These are phyloP conservation scores for Caenorhabditis becei DNA, from an alignment of 2,888 invertebrate species.

Conservation along the genomic window DNA sequence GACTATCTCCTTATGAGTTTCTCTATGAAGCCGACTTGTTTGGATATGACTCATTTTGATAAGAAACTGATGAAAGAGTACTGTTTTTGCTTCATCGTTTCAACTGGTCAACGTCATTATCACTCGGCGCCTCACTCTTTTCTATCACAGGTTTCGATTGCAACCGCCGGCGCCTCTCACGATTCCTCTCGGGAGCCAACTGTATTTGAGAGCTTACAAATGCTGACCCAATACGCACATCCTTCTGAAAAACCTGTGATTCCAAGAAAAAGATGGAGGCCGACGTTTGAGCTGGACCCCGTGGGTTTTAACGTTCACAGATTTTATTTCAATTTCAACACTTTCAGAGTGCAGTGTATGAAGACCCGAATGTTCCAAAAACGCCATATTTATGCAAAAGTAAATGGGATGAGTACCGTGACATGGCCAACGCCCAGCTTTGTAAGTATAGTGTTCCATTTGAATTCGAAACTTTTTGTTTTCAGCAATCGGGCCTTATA, in stretches of 20 bases:
- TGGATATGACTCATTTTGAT: conserved; percentile 12
- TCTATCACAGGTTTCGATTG: conserved; percentile 16
- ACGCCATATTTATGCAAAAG: background rate
- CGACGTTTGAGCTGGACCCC: background rate
- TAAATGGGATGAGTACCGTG: background rate
- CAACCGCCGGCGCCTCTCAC: background rate
- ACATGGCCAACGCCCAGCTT: background rate
- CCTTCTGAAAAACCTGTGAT: background rate
- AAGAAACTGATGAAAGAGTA: background rate
- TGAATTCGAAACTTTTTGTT: background rate
- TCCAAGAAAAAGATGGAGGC: conserved; percentile 4
- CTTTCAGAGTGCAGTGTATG: background rate
- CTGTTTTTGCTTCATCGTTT: background rate
- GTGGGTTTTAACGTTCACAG: too few species aligned
- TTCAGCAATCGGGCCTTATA: conserved; percentile 16
- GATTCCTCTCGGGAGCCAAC: background rate
- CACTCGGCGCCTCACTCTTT: conserved; percentile 15
- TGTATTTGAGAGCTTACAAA: conserved; percentile 31
- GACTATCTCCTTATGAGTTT: background rate
- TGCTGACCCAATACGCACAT: conserved; percentile 1
- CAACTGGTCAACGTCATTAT: conserved; percentile 9
- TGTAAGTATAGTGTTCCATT: background rate
- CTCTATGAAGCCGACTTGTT: conserved; percentile 1
- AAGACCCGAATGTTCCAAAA: background rate
- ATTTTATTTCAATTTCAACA: background rate